phyloP scores from a whole-genome alignment of 2,888 invertebrate genomes.

The Archips crataeganus region DNA sequence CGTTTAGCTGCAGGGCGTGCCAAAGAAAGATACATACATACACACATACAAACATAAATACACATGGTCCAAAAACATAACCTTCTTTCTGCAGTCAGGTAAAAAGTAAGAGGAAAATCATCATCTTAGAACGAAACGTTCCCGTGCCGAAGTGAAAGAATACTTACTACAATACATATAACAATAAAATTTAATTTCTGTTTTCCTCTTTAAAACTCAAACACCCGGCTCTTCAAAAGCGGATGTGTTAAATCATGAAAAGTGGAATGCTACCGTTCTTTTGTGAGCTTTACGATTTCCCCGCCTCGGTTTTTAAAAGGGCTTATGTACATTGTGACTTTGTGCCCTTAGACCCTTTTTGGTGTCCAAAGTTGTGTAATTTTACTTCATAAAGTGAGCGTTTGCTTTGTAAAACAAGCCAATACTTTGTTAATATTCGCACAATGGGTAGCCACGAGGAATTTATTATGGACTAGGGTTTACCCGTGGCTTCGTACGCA shows the following conservation, averaged over 20 bases:
- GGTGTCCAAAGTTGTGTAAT: background rate
- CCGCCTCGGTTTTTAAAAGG: background rate
- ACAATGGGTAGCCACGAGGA: slow-evolving; percentile 21
- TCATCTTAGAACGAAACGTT: too few species aligned
- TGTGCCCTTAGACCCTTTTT: slow-evolving; percentile 18
- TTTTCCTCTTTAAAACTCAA: slow-evolving; percentile 8
- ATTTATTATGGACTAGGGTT: slow-evolving; percentile 18
- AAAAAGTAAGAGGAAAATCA: too few species aligned
- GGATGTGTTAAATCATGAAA: slow-evolving; percentile 37
- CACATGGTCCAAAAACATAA: too few species aligned
- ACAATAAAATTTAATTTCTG: slow-evolving; percentile 2
- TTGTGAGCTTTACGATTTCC: slow-evolving; percentile 30
- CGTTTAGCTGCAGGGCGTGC: too few species aligned
- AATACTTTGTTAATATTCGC: slow-evolving; percentile 37
- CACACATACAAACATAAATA: too few species aligned
- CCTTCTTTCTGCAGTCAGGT: too few species aligned
- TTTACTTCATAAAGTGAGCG: slow-evolving; percentile 31
- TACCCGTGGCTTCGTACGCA: too few species aligned
- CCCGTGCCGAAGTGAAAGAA: too few species aligned
- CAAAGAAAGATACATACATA: too few species aligned
- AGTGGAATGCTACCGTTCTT: slow-evolving; percentile 31
- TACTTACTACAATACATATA: background rate
- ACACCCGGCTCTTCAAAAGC: slow-evolving; percentile 15
- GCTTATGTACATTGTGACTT: background rate
- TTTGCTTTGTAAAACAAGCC: slow-evolving; percentile 39